Base-by-base conservation (phyloP, 2,113 vertebrate genomes). In the Pantherophis guttatus region DNA sequence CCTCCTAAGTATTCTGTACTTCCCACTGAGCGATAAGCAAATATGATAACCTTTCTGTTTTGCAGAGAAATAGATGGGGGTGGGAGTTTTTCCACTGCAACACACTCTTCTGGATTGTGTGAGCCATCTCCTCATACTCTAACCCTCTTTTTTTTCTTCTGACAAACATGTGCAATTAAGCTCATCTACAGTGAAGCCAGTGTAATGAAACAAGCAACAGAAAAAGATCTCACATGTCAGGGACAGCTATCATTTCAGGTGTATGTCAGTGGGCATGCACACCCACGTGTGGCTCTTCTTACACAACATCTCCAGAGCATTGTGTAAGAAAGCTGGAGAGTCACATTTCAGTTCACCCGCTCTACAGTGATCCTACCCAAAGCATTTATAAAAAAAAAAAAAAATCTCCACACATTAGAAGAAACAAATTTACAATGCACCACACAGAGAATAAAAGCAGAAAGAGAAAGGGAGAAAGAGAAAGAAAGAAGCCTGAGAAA, bases 321-420 rank as follows among this genome's bases (percentile, higher is more conserved):
- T 93, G 6, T 26, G 33, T 48, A 86, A 95, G 86, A 93, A 96
- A 96, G 94, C 95, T 89, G 94, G 94, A 93, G 95, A 97, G 95
- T 96, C 95, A 89, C 95, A 94, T 95, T 95, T 96, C 97, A 97
- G 97, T 96, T 97, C 97, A 97, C 94, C 75, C 93, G 90, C 93
- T 94, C 95, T 65, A 96, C 89, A 93, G 96, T 93, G 96, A 96
- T 96, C 93, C 96, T 96, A 94, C 94, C 95, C 96, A 55, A n/a
- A 96, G 96, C 97, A 44, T 53, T 53, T 3, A 39, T 39, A 53
- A 53, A 24, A 65, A 5, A 65, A 65, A 13, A 15, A 3, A 44
- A 44, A 44, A 44, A 44, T 6, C 26, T 97, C 92, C 94, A 96
- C 86, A 58, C 5, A 2, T 94, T 96, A 91, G 95, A 96, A 97